A percentile compares a stretch with the other conserved stretches of the same genome.
Evolutionary conservation across 2,113 vertebrate genomes (phyloP).

Genomic region (Cisticola juncidis): DNA sequence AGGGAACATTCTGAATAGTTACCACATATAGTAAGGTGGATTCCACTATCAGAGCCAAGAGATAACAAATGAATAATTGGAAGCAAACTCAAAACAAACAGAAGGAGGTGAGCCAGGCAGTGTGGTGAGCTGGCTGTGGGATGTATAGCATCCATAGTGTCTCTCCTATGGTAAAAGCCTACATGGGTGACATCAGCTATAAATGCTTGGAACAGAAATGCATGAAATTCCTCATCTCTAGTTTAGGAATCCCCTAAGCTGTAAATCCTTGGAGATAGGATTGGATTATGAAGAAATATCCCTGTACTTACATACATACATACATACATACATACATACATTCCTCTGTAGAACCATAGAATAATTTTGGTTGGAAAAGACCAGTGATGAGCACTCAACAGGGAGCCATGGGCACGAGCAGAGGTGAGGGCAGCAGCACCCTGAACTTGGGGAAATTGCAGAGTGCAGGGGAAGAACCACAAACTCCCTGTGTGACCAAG

Average conservation of each 20-base stretch:
- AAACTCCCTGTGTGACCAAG: not conserved
- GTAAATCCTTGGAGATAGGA: not conserved
- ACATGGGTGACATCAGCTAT: not conserved
- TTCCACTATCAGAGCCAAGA: not conserved
- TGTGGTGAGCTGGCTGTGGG: not conserved
- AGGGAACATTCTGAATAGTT: not conserved
- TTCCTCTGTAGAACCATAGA: not conserved
- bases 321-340: fast-evolving
- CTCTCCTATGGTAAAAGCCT: not conserved
- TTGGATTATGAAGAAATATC: not conserved
- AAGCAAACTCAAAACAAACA: not conserved
- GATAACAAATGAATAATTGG: not conserved
- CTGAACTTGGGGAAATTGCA: not conserved
- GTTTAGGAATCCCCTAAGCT: not conserved
- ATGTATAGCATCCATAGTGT: not conserved
- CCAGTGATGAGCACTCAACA: not conserved
- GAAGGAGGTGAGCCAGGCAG: not conserved
- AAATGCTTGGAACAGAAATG: not conserved
- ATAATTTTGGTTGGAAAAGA: not conserved
- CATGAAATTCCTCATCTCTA: not conserved
- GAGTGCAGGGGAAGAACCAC: not conserved
- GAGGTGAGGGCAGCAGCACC: not conserved
- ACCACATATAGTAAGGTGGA: not conserved
- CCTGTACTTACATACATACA: not conserved
- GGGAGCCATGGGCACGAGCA: fast-evolving